Percentiles rank a stretch among this genome's conserved stretches.
These are phyloP conservation scores for Oscheius myriophilus DNA, from an alignment of 2,888 invertebrate genomes.

Conservation along the genomic window DNA sequence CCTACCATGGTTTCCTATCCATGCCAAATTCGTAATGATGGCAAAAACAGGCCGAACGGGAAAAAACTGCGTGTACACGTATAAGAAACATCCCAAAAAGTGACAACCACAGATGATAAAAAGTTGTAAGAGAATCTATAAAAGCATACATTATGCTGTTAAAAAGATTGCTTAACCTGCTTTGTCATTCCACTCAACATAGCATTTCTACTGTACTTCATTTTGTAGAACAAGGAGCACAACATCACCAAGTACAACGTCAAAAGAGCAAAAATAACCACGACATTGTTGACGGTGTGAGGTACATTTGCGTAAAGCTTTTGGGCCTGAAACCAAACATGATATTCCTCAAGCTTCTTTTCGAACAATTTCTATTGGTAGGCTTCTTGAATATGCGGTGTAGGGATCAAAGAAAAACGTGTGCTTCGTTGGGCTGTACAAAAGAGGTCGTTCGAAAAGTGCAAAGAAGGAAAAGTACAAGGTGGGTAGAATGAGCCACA, in stretches of 20 bases:
- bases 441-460: slow-evolving; percentile 45
- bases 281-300: slow-evolving; percentile 36
- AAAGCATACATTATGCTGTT: too few relatives aligned
- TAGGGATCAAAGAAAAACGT: slow-evolving; percentile 44
- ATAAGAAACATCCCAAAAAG: too few relatives aligned
- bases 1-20: too few relatives aligned
- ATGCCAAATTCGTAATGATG: too few relatives aligned
- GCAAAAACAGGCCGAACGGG: too few relatives aligned
- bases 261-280: slow-evolving; percentile 40
- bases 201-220: neutral
- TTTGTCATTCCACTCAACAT: too few relatives aligned
- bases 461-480: slow-evolving; percentile 41
- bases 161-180: too few relatives aligned
- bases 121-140: too few relatives aligned
- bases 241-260: slow-evolving; percentile 35
- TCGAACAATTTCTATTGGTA: neutral
- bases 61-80: too few relatives aligned
- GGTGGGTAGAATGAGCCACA: slow-evolving; percentile 31
- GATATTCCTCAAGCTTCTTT: neutral
- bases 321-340: neutral
- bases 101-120: too few relatives aligned
- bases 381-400: slow-evolving; percentile 21
- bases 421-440: slow-evolving; percentile 35
- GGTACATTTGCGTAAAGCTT: slow-evolving; percentile 15
- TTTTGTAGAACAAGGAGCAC: slow-evolving; percentile 26